Evolutionary conservation across 1,140 invertebrate genomes (phyloP), one percentile per base, ranked within the genome.

Genomic region (Zaprionus tsacasi): DNA sequence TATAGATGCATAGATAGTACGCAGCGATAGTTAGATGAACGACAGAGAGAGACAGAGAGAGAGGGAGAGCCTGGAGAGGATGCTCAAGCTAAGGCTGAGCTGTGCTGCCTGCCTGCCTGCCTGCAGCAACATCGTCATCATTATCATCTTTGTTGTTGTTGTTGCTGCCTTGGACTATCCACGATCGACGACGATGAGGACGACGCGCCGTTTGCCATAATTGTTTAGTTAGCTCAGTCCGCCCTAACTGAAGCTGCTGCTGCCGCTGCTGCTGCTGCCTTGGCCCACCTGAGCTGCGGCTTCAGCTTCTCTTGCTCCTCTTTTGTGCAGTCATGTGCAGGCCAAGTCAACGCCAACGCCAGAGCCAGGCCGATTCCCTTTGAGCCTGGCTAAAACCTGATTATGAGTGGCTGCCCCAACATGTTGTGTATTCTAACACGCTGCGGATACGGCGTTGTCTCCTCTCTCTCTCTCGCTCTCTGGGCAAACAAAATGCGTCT

Each of bases 341-440:
- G 75, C 57, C 63, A 76, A 75, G 66, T 73, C 81, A 85, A 76
- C 73, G 73, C 73, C 69, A 76, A 66, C 72, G 76, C 65, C 60
- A 76, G 2, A 40, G 61, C 61, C 63, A 38, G 48, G 50, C 27
- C 27, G 72, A 50, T 25, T 67, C 48, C 36, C 43, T 64, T 52
- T 76, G 69, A 76, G 70, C 61, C 55, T 66, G 83, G 85, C 67
- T 85, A 85, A 89, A 89, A 89, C 85, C 85, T 89, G 85, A 89
- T 89, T 89, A 89, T 89, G 85, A 89, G 81, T 89, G 80, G 85
- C 40, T 45, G 40, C 81, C 69, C 76, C 85, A 78, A 80, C 80
- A 83, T 88, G 77, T 88, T 87, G 80, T 87, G 85, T 88, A 87
- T 89, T 89, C 85, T 89, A 89, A 89, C 85, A 89, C 85, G 85